Evolutionary conservation across 2,888 invertebrate species (phyloP), one percentile per base, ranked within the genome.

Genomic region (Smittia sp.): DNA sequence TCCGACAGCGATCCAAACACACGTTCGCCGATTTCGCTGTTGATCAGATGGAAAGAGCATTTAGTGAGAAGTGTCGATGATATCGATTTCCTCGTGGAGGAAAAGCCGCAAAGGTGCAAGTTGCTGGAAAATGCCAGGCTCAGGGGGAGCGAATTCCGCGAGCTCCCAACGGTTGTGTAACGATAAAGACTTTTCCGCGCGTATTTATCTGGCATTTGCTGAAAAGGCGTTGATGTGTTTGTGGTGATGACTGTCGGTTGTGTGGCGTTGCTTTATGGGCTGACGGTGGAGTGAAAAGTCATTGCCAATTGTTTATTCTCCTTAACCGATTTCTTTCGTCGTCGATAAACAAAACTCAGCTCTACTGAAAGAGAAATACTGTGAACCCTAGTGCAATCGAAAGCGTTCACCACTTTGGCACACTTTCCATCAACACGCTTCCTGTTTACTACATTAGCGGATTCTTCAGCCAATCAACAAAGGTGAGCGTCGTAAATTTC

Each of bases 1-100:
- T 52, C 27, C 69, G 69, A 54, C 54, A 67, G 6, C 25, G 66
- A 63, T 63, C 32, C 25, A 15, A 38, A 66, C 38, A 66, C 32
- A 24, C 67, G 24, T 41, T 22, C 15, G 24, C 24, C 13, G 63
- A 24, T 27, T 24, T 22, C n/a, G 32, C 38, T 38, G n/a, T 32
- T 39, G 66, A 66, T 66, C 66, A 39, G 65, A 65, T 20, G 39
- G 39, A 9, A 27, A 66, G 25, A 32, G 27, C 13, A 66, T 66
- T 27, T 63, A 24, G 24, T 7, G 25, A 66, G 11, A 11, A 11
- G 18, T 32, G 11, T 66, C 27, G 63, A 63, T 63, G 9, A 27
- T 58, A 58, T 22, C n/a, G 58, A 58, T 58, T 58, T 58, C 22
- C 22, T 32, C 32, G 9, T 32, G 32, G 32, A 32, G 32, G 4